A percentile compares a stretch with the other conserved stretches of the same genome.
Evolutionary conservation across 2,113 vertebrate genomes (phyloP).

Genomic region (Choloepus hoffmanni): DNA sequence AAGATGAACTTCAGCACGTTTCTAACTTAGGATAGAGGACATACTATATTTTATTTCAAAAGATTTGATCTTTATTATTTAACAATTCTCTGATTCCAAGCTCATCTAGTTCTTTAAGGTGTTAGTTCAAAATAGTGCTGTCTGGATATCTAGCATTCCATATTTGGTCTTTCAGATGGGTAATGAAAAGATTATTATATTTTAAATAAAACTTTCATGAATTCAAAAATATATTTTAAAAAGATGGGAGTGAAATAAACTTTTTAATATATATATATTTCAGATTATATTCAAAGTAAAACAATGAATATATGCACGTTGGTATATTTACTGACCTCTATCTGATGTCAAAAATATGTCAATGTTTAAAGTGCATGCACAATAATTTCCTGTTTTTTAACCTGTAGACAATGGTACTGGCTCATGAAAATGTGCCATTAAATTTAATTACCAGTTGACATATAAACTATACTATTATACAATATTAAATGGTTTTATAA

Average conservation of each 20-base stretch:
- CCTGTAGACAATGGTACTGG: background rate
- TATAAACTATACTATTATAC: background rate
- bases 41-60: conserved; percentile 2
- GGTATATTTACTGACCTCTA: background rate
- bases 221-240: background rate
- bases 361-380: background rate
- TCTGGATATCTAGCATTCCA: background rate
- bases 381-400: conserved; percentile 21
- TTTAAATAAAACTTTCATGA: background rate
- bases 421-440: background rate
- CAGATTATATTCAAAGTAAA: background rate
- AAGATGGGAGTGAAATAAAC: background rate
- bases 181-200: background rate
- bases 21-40: background rate
- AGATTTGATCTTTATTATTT: background rate
- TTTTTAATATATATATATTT: background rate
- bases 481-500: background rate
- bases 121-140: background rate
- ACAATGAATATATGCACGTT: background rate
- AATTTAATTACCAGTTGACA: conserved; percentile 25
- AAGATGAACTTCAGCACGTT: background rate
- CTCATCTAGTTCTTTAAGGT: background rate
- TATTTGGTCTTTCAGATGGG: background rate
- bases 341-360: background rate
- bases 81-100: background rate